phyloP scores from a whole-genome alignment of 2,888 invertebrate genomes.

The Marasmarcha lunaedactyla region DNA sequence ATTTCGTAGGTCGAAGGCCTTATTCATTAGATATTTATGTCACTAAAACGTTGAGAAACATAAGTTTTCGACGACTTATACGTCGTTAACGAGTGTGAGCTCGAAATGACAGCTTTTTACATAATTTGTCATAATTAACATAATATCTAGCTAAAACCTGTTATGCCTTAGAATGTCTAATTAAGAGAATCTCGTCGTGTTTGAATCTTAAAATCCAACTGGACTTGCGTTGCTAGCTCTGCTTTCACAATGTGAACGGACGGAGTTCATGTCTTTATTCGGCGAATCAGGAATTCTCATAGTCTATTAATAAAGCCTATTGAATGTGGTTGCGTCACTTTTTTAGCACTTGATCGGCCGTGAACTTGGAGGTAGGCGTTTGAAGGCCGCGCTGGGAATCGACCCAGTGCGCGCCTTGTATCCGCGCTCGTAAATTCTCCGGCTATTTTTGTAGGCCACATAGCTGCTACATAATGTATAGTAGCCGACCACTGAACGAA shows the following conservation, averaged over 20 bases:
- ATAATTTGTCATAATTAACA: neutral
- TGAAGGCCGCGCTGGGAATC: constrained; percentile 40
- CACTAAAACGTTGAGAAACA: neutral
- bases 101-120: neutral
- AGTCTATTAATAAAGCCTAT: constrained; percentile 8
- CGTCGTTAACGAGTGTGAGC: neutral
- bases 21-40: neutral
- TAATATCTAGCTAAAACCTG: neutral
- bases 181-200: too few species aligned
- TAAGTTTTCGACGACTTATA: neutral
- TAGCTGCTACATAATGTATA: too few species aligned
- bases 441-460: too few species aligned
- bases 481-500: too few species aligned
- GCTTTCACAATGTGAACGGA: neutral
- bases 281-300: constrained; percentile 6
- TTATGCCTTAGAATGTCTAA: neutral
- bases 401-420: neutral
- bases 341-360: constrained; percentile 27
- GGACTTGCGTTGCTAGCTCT: too few species aligned
- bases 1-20: constrained; percentile 2
- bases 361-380: constrained; percentile 60
- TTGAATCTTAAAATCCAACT: too few species aligned
- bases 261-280: neutral
- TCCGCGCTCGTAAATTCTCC: neutral
- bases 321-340: constrained; percentile 10